phyloP scores from a whole-genome alignment of 1,140 invertebrate species.

The Drosophila tropicalis region DNA sequence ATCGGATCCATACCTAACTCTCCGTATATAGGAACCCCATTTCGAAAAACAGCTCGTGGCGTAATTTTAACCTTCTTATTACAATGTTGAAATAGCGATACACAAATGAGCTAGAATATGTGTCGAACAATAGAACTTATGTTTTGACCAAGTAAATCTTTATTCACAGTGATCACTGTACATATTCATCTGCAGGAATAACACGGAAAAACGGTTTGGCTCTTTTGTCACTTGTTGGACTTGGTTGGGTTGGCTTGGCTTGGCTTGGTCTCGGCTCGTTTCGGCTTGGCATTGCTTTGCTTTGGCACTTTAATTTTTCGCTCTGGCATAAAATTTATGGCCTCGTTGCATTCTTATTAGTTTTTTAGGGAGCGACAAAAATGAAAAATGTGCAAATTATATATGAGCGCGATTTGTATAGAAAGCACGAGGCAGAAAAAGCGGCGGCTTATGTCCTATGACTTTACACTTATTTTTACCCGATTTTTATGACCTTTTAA shows the following conservation, averaged over 20 bases:
- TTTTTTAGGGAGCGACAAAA: slow-evolving; percentile 29
- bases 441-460: slow-evolving; percentile 18
- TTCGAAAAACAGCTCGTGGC: too few relatives aligned
- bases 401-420: slow-evolving; percentile 21
- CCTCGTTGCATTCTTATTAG: slow-evolving; percentile 40
- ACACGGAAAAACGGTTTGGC: slow-evolving; percentile 28
- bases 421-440: background rate
- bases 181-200: background rate
- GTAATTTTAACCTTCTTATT: too few relatives aligned
- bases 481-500: slow-evolving; percentile 40
- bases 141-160: too few relatives aligned
- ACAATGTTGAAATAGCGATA: too few relatives aligned
- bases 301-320: slow-evolving; percentile 48
- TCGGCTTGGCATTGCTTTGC: slow-evolving; percentile 26
- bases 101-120: too few relatives aligned
- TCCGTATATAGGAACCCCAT: too few relatives aligned
- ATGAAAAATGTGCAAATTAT: slow-evolving; percentile 44
- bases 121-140: too few relatives aligned
- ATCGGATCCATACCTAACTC: too few relatives aligned
- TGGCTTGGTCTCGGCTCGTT: slow-evolving; percentile 22
- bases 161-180: too few relatives aligned
- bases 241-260: slow-evolving; percentile 13
- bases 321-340: slow-evolving; percentile 38
- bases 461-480: slow-evolving; percentile 16
- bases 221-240: slow-evolving; percentile 63